Percentiles rank a stretch among this genome's conserved stretches.
These are phyloP conservation scores for Macaria notata DNA, from an alignment of 2,888 invertebrate species.

Conservation along the genomic window DNA sequence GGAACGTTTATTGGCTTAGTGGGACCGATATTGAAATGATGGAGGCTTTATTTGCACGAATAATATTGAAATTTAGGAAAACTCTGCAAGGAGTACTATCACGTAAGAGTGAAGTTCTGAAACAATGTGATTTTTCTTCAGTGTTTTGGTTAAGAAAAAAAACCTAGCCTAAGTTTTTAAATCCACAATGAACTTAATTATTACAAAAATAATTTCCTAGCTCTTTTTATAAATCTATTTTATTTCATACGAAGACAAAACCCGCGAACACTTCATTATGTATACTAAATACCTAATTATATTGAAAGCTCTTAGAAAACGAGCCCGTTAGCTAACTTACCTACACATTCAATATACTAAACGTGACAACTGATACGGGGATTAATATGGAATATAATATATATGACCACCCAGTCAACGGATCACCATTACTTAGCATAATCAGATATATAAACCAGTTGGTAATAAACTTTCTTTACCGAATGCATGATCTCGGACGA, in stretches of 20 bases:
- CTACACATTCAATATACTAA: slow-evolving; percentile 1
- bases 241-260: no score
- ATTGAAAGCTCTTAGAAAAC: no score
- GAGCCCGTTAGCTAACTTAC: no score
- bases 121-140: no score
- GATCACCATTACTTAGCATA: slow-evolving; percentile 34
- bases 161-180: no score
- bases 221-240: no score
- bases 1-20: slow-evolving; percentile 48
- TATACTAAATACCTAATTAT: no score
- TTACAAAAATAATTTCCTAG: no score
- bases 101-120: no score
- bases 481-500: slow-evolving; percentile 35
- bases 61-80: slow-evolving; percentile 17
- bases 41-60: slow-evolving; percentile 34
- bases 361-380: slow-evolving; percentile 4
- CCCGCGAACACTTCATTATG: no score
- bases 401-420: slow-evolving; percentile 30
- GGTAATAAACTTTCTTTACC: slow-evolving; percentile 33
- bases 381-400: slow-evolving; percentile 6
- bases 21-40: slow-evolving; percentile 43
- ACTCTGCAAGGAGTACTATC: slow-evolving; percentile 6
- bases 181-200: no score
- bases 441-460: slow-evolving; percentile 29
- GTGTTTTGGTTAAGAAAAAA: no score